These are phyloP conservation scores for Pemphredon lugubris DNA, from an alignment of 2,888 invertebrate genomes.

Conservation along the genomic window DNA sequence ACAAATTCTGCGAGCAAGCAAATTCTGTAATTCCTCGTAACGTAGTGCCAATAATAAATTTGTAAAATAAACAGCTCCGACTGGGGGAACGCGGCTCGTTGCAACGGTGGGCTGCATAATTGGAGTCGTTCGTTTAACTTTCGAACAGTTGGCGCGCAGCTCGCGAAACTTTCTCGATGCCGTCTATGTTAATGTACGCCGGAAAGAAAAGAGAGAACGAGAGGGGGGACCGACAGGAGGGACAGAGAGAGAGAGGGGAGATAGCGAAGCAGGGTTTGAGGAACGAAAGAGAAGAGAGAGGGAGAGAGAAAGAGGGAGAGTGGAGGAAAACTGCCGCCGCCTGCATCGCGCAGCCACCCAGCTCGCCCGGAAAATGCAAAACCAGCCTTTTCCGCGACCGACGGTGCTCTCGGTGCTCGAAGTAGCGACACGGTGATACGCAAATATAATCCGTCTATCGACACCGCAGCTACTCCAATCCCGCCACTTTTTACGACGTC, in stretches of 20 bases:
- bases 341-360: constrained; percentile 34
- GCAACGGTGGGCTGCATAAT: constrained; percentile 72
- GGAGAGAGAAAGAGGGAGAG: constrained; percentile 13
- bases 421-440: constrained; percentile 32
- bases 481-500: constrained; percentile 27
- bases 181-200: constrained; percentile 48
- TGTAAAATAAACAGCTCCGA: constrained; percentile 73
- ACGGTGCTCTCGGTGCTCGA: constrained; percentile 4
- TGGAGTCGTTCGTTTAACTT: constrained; percentile 76
- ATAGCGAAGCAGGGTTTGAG: no score
- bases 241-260: constrained; percentile 16
- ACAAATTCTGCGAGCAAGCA: constrained; percentile 38
- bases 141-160: constrained; percentile 67
- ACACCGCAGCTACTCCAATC: constrained; percentile 27
- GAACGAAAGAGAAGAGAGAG: constrained; percentile 13
- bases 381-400: constrained; percentile 38
- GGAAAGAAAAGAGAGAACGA: constrained; percentile 38
- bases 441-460: constrained; percentile 58
- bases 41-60: constrained; percentile 74
- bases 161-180: constrained; percentile 68
- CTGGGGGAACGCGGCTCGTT: constrained; percentile 54
- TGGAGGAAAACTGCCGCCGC: constrained; percentile 17
- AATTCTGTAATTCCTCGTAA: constrained; percentile 64
- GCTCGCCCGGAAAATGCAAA: constrained; percentile 48
- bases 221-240: constrained; percentile 31